Percentiles rank a stretch among this genome's conserved stretches.
Conservation (phyloP, 2,888 invertebrate genomes). For the Epirrita christyi region DNA sequence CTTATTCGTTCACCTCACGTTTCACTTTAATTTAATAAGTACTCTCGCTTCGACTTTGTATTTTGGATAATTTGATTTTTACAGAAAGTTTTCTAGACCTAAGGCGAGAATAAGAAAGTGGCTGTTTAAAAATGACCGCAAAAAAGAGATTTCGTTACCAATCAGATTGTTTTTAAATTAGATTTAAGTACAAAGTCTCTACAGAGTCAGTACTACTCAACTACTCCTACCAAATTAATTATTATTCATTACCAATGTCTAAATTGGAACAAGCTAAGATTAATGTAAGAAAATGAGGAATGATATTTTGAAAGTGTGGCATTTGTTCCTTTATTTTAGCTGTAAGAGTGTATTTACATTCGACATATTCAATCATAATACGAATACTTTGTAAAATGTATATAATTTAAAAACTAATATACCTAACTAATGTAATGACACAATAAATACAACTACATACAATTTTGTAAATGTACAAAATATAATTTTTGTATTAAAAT, state of each 20-base stretch:
- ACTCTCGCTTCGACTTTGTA: conserved; percentile 55
- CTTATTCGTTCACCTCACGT: conserved; percentile 53
- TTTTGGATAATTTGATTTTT: conserved; percentile 58
- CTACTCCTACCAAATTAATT: too few relatives aligned
- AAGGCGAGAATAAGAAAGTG: conserved; percentile 51
- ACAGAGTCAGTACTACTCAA: too few relatives aligned
- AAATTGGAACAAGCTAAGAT: conserved; percentile 48
- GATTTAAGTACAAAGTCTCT: too few relatives aligned
- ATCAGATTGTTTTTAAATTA: neutral
- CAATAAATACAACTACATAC: too few relatives aligned
- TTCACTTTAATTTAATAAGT: conserved; percentile 61
- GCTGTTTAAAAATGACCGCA: conserved; percentile 46
- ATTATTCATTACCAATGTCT: conserved; percentile 60
- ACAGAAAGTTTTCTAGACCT: conserved; percentile 55
- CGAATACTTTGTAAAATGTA: too few relatives aligned
- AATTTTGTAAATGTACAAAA: conserved; percentile 7
- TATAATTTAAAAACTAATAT: too few relatives aligned
- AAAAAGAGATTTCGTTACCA: conserved; percentile 14
- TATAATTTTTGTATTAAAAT: neutral
- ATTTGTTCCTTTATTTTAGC: conserved; percentile 45
- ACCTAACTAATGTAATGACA: too few relatives aligned
- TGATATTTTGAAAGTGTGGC: conserved; percentile 17
- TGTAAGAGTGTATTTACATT: too few relatives aligned
- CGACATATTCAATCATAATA: too few relatives aligned
- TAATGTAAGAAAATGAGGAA: conserved; percentile 14